phyloP scores from a whole-genome alignment of 2,113 vertebrate genomes.

The Zosterops borbonicus region DNA sequence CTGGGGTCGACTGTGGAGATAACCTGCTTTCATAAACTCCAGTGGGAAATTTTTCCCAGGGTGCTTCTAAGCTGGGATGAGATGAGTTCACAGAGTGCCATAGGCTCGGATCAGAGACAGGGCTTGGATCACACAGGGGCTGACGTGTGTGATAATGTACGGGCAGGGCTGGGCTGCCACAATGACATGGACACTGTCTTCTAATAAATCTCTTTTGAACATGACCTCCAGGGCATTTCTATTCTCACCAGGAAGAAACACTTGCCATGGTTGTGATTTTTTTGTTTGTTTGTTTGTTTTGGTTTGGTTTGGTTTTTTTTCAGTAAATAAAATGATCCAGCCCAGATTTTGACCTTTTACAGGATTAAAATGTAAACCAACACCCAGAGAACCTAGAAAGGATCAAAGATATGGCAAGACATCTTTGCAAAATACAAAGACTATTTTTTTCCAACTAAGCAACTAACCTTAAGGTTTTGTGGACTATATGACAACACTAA shows the following conservation, averaged over 20 bases:
- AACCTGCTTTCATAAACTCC: not conserved
- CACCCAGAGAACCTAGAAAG: not conserved
- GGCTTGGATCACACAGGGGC: not conserved
- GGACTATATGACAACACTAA: slow-evolving; percentile 35
- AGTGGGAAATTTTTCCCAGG: not conserved
- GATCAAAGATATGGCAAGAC: not conserved
- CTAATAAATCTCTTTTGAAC: not conserved
- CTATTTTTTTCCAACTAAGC: not conserved
- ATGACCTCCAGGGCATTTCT: not conserved
- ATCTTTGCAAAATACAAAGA: not conserved
- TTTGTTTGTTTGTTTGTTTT: not conserved
- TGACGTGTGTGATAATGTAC: accelerated
- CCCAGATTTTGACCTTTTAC: slow-evolving; percentile 20
- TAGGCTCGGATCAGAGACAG: not conserved
- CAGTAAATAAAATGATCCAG: not conserved
- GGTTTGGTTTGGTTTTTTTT: not conserved
- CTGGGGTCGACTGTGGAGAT: not conserved
- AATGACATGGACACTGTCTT: not conserved
- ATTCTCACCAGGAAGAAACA: not conserved
- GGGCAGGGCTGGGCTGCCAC: not conserved
- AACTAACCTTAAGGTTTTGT: slow-evolving; percentile 1
- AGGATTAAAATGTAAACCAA: not conserved
- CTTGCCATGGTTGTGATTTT: not conserved
- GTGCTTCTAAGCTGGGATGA: not conserved
- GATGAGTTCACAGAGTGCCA: not conserved